Evolutionary conservation across 2,797 vertebrate species (phyloP), one percentile per base, ranked within the genome.

Genomic region (Pangasius djambal): DNA sequence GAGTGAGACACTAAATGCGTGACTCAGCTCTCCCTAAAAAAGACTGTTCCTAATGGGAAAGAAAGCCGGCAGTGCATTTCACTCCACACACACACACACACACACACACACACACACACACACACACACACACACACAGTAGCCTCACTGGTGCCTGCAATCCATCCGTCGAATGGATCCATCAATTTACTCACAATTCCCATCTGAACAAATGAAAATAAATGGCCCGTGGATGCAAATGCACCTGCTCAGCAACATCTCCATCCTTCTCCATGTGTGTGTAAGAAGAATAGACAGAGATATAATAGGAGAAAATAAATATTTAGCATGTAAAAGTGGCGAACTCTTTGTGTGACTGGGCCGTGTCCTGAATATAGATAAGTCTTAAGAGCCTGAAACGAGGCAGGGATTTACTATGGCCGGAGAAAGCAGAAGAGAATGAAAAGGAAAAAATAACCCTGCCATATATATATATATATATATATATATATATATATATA

Each of bases 1-100:
- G 70, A 85, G 90, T 87, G 87, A 82, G 83, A 87, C 87, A 93
- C 92, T 92, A 91, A 93, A 89, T 52, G 52, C 88, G 91, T 91
- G 89, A 84, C 90, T 91, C 44, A 55, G 74, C 20, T 87, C 88
- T 86, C 61, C 78, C 63, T 90, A 88, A 92, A 85, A 85, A 28
- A 90, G 87, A 87, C 88, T 77, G 34, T 85, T 89, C 86, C 85
- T 88, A 91, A 92, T 87, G 67, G 90, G 78, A 82, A 89, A 84
- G 57, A 83, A 34, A 3, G 78, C 89, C 88, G 85, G 81, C 34
- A 18, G 88, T 85, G 88, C 55, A 78, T 87, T 82, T 89, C 85
- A 89, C 89, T 90, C 90, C 72, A 90, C 72, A 89, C 90, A 85
- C 90, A 83, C 89, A 18, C 44, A 20, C 25, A n/a, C 74, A n/a